Evolutionary conservation across 2,113 vertebrate genomes (phyloP), one percentile per base, ranked within the genome.

Genomic region (Progne subis): DNA sequence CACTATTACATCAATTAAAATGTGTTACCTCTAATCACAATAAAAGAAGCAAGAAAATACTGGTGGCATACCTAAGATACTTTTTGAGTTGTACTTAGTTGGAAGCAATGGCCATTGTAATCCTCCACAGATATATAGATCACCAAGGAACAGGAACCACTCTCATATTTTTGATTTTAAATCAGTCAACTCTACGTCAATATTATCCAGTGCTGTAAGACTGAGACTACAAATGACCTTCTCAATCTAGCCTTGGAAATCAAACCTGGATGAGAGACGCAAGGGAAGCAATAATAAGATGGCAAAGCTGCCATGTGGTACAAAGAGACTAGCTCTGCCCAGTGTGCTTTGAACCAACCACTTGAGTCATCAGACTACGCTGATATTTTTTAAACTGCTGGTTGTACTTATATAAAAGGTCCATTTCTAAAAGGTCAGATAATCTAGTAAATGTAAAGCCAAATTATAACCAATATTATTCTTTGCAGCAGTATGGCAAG

Each of bases 371-470:
- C 11, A 5, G 52, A 61, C 32, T 63, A 46, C 3, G 11, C 49
- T 32, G 28, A 71, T 69, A 15, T 76, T 15, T 94, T 88, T 92
- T 39, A 41, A 78, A 79, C 67, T 52, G 10, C 18, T 88, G 47
- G 60, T 71, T 90, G 31, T 77, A 68, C 78, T 92, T 18, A 37
- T 19, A 83, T 52, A 72, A 81, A 95, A 59, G 49, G 49, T 60
- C 85, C 69, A 3, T 78, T 93, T 95, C 63, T 67, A 49, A 93
- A 91, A 86, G 37, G 93, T 81, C 82, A 87, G 39, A 59, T 90
- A 49, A 50, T 75, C n/a, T 74, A 60, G 81, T 82, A 91, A 96
- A 77, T 69, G 63, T 79, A 88, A 84, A 59, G 7, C 21, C 69
- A 50, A 85, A 79, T 85, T 88, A 59, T 78, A 93, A 72, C 20